Evolutionary conservation across 2,888 invertebrate genomes (phyloP).

Genomic region (Chalcis sispes): DNA sequence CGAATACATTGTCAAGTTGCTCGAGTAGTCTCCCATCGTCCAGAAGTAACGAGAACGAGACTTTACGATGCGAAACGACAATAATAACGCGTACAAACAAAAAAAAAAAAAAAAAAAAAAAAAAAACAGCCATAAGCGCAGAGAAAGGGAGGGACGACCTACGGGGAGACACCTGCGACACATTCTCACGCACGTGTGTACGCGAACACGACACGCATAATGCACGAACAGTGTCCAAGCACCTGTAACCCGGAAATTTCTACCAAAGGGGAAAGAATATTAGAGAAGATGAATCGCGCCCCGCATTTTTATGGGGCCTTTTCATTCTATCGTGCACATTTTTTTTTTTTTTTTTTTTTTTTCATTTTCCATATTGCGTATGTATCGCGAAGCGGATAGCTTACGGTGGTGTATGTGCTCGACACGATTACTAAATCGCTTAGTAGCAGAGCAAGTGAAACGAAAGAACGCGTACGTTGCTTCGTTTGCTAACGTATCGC

Average conservation of each 20-base stretch:
- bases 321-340: not conserved
- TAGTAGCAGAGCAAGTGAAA: slow-evolving; percentile 48
- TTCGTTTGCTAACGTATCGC: not conserved
- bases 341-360: not conserved
- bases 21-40: too few species aligned
- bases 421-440: slow-evolving; percentile 54
- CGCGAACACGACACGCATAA: slow-evolving; percentile 51
- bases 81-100: too few species aligned
- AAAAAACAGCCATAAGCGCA: not conserved
- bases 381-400: too few species aligned
- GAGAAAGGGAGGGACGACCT: slow-evolving; percentile 27
- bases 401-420: too few species aligned
- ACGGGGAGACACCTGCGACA: slow-evolving; percentile 72
- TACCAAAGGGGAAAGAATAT: slow-evolving; percentile 60
- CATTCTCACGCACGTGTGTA: slow-evolving; percentile 71
- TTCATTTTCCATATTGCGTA: slow-evolving; percentile 18
- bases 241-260: slow-evolving; percentile 68
- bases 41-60: not conserved
- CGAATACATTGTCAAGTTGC: too few species aligned
- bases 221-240: too few species aligned
- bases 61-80: slow-evolving; percentile 67
- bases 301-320: not conserved
- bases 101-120: slow-evolving; percentile 32
- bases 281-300: slow-evolving; percentile 60
- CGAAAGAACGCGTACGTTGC: slow-evolving; percentile 33